A percentile compares a stretch with the other conserved stretches of the same genome.
Conservation (phyloP, 2,797 vertebrate species). For the Apogon talboti region DNA sequence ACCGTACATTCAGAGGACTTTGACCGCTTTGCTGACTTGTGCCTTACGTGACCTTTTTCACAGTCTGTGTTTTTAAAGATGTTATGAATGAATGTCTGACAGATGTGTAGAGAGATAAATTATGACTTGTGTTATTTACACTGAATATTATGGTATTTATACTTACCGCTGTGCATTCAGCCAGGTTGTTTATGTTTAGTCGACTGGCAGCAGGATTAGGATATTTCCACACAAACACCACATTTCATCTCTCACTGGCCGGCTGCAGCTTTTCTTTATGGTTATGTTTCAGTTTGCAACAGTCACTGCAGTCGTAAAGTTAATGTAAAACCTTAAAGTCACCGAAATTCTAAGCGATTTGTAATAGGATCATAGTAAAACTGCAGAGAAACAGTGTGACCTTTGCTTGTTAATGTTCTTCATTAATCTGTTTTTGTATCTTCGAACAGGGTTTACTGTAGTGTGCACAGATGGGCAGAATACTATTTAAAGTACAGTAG, state of each 20-base stretch:
- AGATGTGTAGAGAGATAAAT: constrained; percentile 23
- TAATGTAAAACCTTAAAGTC: constrained; percentile 1
- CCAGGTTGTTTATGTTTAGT: constrained; percentile 43
- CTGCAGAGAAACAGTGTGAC: neutral
- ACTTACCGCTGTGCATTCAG: constrained; percentile 14
- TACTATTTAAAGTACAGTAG: no score
- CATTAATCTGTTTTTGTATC: neutral
- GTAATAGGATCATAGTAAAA: neutral
- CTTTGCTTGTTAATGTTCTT: neutral
- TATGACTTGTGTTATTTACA: constrained; percentile 31
- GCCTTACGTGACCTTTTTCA: neutral
- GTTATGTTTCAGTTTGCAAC: constrained; percentile 25
- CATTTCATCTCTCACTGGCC: constrained; percentile 35
- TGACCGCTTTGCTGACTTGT: constrained; percentile 3
- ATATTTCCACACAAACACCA: constrained; percentile 64
- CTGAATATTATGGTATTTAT: constrained; percentile 26
- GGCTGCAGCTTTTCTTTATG: constrained; percentile 22
- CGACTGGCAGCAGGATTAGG: constrained; percentile 45
- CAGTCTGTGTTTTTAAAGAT: constrained; percentile 9
- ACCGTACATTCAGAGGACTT: neutral
- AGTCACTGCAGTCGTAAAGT: constrained; percentile 5
- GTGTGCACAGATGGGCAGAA: no score
- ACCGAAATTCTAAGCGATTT: neutral
- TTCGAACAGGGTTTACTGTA: neutral
- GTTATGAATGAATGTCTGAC: constrained; percentile 2